Evolutionary conservation across 2,888 invertebrate species (phyloP).

Genomic region (Allygus modestus): DNA sequence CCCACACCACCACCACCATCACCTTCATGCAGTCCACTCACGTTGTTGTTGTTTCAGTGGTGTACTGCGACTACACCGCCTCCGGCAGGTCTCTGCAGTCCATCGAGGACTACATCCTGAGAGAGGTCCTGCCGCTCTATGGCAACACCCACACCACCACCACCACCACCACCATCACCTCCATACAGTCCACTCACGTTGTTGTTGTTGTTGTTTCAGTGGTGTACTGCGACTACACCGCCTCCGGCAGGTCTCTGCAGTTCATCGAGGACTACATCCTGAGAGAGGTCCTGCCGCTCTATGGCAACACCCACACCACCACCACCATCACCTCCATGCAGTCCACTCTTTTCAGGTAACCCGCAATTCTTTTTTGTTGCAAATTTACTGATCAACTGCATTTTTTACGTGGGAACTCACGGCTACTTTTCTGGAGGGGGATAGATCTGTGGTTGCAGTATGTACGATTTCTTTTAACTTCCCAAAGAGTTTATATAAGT

Average conservation of each 20-base stretch:
- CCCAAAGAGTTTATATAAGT: too few species aligned
- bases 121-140: conserved; percentile 89
- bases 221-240: conserved; percentile 92
- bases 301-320: conserved; percentile 90
- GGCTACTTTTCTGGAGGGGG: too few species aligned
- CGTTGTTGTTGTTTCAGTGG: conserved; percentile 79
- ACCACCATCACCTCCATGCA: conserved; percentile 91
- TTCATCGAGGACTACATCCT: conserved; percentile 92
- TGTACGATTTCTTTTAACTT: too few species aligned
- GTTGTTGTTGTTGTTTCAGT: conserved; percentile 79
- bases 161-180: conserved; percentile 89
- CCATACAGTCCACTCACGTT: too few species aligned
- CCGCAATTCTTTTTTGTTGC: conserved; percentile 51
- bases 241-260: conserved; percentile 88
- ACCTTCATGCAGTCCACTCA: too few species aligned
- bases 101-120: conserved; percentile 89
- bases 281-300: conserved; percentile 87
- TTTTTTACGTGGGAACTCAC: too few species aligned
- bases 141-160: conserved; percentile 91
- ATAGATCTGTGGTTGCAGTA: too few species aligned
- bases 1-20: too few species aligned
- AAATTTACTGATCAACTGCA: too few species aligned
- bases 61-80: conserved; percentile 93
- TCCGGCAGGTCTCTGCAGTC: conserved; percentile 90
- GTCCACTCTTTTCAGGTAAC: conserved; percentile 90